Base-by-base conservation (phyloP, 2,113 vertebrate species). In the Phyllopteryx taeniolatus region DNA sequence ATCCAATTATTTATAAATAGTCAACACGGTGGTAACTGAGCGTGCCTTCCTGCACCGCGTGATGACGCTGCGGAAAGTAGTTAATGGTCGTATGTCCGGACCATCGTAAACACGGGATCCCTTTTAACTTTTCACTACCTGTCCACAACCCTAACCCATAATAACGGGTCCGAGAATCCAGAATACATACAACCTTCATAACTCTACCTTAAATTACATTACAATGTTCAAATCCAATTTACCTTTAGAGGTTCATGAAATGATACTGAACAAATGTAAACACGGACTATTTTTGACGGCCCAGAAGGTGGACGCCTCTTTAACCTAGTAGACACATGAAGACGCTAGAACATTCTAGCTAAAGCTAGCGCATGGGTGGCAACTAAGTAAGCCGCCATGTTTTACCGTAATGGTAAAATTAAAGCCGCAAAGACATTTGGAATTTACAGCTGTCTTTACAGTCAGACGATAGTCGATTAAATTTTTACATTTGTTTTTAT, bases 301-400 rank as follows among this genome's bases (percentile, higher is more conserved):
- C 4, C 13, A 3, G 12, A 47, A 27, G 44, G 14, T 17, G 33
- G 27, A n/a, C 60, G 27, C 33, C 14, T 3, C 51, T 51, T 77
- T n/a, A 61, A 76, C 44, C 74, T 3, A 0, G 44, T 27, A 72
- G 14, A 63, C 62, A 73, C 64, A 13, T 39, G 84, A 84, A 82
- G 0, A 11, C 1, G n/a, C 88, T 69, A 68, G 90, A 91, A 89
- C 60, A 8, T 89, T 90, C 87, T 77, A 79, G 88, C 79, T 74
- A 76, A 73, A 73, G 64, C 72, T 80, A 82, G 35, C 62, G 44
- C 44, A 17, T 31, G 83, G 80, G 81, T 43, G 15, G 1, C 46
- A 47, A 27, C 27, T 27, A 27, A 14, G 85, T 56, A 70, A 71
- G 82, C 76, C 5, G 86, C 84, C 88, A 89, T 87, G 46, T n/a